Evolutionary conservation across 2,888 invertebrate genomes (phyloP), one percentile per base, ranked within the genome.

Genomic region (Stenodema calcarata): DNA sequence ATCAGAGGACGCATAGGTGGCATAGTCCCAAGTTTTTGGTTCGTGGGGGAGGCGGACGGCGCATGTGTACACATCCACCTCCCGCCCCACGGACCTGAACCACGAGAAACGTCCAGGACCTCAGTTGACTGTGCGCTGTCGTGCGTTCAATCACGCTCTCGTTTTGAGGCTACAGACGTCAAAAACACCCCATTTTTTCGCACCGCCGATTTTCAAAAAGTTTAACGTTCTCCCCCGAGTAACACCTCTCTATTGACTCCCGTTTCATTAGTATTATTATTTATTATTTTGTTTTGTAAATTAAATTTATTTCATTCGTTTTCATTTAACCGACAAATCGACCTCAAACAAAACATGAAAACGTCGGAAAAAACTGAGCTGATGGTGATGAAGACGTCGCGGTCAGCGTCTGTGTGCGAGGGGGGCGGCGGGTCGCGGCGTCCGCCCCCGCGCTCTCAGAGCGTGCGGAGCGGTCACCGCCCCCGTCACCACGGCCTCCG

Each of bases 381-480:
- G 84, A 75, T 75, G 47, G 84, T 84, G 50, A 44, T 86, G 50
- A 86, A 86, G 50, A 86, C 86, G 62, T 41, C 75, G 18, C 86
- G 86, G 16, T 86, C 86, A 12, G 86, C 86, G 27, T 86, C 86
- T 69, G 86, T 86, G 28, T 86, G 86, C 80, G 86, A 69, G 27
- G 86, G 80, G n/a, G 70, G 41, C 54, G 86, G 86, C 14, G 70
- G 80, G 12, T 44, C 50, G n/a, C 79, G 86, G 16, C 79, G 86
- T 9, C 86, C 86, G 44, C 79, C 86, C 18, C 79, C 86, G 69
- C 79, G 86, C 28, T 80, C 80, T 18, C 86, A 86, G 44, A 79
- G 79, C 79, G 86, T 80, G 27, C 79, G 86, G 18, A 27, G 44
- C 44, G 86, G 86, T 9, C 86, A 86, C 86, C 73, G 86, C 54